A percentile compares a stretch with the other conserved stretches of the same genome.
Evolutionary conservation across 2,113 vertebrate genomes (phyloP).

Genomic region (Apeltes quadracus): DNA sequence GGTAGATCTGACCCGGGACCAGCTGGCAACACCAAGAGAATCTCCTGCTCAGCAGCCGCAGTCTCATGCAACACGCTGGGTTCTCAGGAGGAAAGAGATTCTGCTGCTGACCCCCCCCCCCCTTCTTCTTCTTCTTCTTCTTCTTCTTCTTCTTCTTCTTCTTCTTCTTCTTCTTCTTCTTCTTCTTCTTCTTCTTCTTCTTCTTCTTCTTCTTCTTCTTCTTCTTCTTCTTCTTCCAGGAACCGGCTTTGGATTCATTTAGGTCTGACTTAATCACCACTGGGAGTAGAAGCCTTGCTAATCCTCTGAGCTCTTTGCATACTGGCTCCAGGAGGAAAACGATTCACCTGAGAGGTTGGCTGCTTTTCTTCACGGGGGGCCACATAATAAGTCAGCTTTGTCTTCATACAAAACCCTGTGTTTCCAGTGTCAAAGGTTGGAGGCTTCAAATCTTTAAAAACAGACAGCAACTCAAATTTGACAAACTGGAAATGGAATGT

Average conservation of each 20-base stretch:
- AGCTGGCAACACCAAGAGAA: neutral
- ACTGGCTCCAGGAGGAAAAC: slow-evolving; percentile 12
- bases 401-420: no score
- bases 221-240: slow-evolving; percentile 35
- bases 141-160: slow-evolving; percentile 37
- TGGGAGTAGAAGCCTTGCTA: slow-evolving; percentile 53
- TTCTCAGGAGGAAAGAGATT: neutral
- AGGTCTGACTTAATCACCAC: slow-evolving; percentile 56
- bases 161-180: slow-evolving; percentile 37
- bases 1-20: neutral
- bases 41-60: neutral
- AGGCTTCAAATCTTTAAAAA: neutral
- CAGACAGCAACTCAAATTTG: neutral
- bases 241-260: slow-evolving; percentile 68
- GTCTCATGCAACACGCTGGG: neutral
- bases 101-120: slow-evolving; percentile 40
- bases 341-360: slow-evolving; percentile 16
- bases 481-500: neutral
- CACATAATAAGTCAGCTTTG: neutral
- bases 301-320: slow-evolving; percentile 69
- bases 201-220: slow-evolving; percentile 27
- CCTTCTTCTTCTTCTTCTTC: slow-evolving; percentile 22
- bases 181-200: slow-evolving; percentile 28
- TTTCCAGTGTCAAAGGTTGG: neutral
- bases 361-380: neutral